Evolutionary conservation across 1,140 invertebrate species (phyloP), one percentile per base, ranked within the genome.

Genomic region (Bombus haemorrhoidalis): DNA sequence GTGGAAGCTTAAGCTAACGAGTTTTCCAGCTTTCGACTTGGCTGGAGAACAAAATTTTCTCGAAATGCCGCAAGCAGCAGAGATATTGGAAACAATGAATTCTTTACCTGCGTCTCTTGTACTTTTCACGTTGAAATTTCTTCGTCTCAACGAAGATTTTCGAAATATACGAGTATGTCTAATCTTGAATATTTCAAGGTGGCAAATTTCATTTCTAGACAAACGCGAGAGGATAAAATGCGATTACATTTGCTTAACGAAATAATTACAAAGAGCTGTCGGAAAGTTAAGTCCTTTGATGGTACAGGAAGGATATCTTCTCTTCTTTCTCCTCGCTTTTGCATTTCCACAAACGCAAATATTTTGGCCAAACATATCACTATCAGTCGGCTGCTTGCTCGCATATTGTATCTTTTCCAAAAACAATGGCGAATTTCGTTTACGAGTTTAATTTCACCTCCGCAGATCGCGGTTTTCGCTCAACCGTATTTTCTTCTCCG

Each of bases 201-300:
- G 64, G 43, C 13, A 22, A 41, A 59, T 83, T 78, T 25, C 28
- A 83, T 83, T 69, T 59, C 47, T 13, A 9, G 47, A n/a, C 53
- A 37, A 25, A 39, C 62, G 12, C 43, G 8, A 57, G 41, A 37
- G 9, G 0, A 37, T 22, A 15, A 57, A 64, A 13, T 9, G 37
- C 74, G 15, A 75, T 83, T 77, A 39, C 25, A 41, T 37, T 53
- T 66, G 73, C 41, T 37, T 77, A 68, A 64, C 37, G 66, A 41
- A 78, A 85, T 71, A 80, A 85, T 80, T 85, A 37, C 34, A 78
- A 78, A 83, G n/a, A 34, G 10, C 18, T 18, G 62, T 43, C 10
- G 66, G 9, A 18, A 59, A 69, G 74, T 68, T 77, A 43, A 83
- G 43, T 77, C 74, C 73, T 57, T 78, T 69, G 75, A 64, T 18